These are phyloP conservation scores for Periplaneta americana DNA, from an alignment of 1,140 invertebrate genomes.

Conservation along the genomic window DNA sequence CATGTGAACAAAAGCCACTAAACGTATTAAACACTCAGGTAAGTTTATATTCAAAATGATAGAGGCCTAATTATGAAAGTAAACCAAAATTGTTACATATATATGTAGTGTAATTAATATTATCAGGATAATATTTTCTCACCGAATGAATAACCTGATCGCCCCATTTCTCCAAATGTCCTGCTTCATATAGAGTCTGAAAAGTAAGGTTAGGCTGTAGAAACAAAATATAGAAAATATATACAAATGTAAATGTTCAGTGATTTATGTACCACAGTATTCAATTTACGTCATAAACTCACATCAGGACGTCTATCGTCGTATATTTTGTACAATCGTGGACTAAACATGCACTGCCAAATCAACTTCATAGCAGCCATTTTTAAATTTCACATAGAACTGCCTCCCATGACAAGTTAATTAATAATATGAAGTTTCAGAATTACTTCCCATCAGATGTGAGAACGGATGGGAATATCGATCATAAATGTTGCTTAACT, in stretches of 20 bases:
- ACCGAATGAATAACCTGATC: constrained; percentile 64
- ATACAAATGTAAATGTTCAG: constrained; percentile 18
- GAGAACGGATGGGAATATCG: background rate
- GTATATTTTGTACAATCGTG: constrained; percentile 58
- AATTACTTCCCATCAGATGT: background rate
- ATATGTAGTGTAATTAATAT: too few species aligned
- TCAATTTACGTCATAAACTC: constrained; percentile 27
- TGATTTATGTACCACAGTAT: constrained; percentile 18
- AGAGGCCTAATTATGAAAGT: too few species aligned
- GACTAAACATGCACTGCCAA: constrained; percentile 50
- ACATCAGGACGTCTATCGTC: constrained; percentile 41
- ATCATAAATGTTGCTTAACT: background rate
- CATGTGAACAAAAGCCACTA: too few species aligned
- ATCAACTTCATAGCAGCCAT: constrained; percentile 4
- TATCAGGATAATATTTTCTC: too few species aligned
- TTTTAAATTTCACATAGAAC: background rate
- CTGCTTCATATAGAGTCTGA: constrained; percentile 58
- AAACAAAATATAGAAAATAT: constrained; percentile 5
- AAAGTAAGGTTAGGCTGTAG: constrained; percentile 25
- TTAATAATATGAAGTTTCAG: background rate
- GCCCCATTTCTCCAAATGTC: constrained; percentile 60
- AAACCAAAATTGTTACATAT: too few species aligned
- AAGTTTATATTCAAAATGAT: too few species aligned
- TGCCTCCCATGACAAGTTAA: background rate
- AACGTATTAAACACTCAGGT: too few species aligned